A percentile compares a stretch with the other conserved stretches of the same genome.
phyloP scores from a whole-genome alignment of 1,140 invertebrate species.

The Trichomalopsis sarcophagae region DNA sequence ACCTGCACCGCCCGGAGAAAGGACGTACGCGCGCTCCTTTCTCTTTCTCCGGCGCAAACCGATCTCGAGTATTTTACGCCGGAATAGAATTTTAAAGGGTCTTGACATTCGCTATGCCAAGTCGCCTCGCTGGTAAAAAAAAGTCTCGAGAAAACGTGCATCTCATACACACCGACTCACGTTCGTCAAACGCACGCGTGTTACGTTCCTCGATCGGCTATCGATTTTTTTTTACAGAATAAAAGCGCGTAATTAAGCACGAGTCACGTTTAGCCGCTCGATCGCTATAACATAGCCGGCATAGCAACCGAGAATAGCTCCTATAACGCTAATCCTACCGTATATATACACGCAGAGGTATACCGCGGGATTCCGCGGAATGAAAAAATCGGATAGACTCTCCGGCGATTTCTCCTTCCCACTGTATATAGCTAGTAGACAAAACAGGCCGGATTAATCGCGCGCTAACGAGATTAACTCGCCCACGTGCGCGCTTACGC shows the following conservation, averaged over 20 bases:
- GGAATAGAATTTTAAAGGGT: not conserved
- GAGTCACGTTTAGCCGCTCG: not conserved
- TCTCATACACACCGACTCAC: not conserved
- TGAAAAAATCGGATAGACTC: too few relatives aligned
- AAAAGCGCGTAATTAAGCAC: not conserved
- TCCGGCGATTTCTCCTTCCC: not conserved
- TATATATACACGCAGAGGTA: not conserved
- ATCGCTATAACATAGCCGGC: not conserved
- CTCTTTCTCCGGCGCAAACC: not conserved
- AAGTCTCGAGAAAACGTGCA: not conserved
- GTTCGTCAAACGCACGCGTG: not conserved
- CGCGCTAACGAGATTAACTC: not conserved
- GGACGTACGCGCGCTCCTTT: not conserved
- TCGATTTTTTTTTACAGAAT: not conserved
- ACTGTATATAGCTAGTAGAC: not conserved
- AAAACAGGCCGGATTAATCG: not conserved
- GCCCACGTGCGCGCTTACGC: not conserved
- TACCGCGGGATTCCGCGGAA: too few relatives aligned
- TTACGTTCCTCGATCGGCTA: not conserved
- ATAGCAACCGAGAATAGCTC: not conserved
- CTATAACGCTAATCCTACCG: not conserved
- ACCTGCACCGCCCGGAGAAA: not conserved
- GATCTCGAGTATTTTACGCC: not conserved
- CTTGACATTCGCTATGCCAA: not conserved
- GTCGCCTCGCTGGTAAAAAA: not conserved